Base-by-base conservation (phyloP, 1,140 invertebrate genomes). In the Acyrthosiphon pisum region DNA sequence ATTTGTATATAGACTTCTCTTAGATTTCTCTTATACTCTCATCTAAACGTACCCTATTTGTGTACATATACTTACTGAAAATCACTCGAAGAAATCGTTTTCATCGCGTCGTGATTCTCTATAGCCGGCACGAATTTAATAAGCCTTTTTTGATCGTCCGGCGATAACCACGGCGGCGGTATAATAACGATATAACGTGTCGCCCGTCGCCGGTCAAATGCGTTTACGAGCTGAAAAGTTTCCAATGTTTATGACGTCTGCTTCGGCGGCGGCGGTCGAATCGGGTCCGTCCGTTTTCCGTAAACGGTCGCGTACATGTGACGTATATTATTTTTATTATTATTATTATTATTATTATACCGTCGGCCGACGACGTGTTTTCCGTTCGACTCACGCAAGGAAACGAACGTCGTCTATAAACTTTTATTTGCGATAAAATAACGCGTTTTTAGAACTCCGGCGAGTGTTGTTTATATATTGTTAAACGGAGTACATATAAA, bases 271-370 rank as follows among this genome's bases (percentile, higher is more conserved):
- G 30, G 30, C 60, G 60, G 30, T 76, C 30, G 60, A n/a, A 76
- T 53, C 60, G 60, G 60, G 30, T n/a, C 30, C 60, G 30, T n/a
- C 60, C 60, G 60, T 35, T 76, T 76, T 76, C n/a, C 60, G 60
- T n/a, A 76, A 76, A 76, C 4, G 60, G 60, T 41, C 41, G 11
- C 9, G 56, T 56, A 60, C 56, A 60, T n/a, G 60, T 76, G 60
- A 76, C 60, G 60, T 76, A 76, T 76, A 76, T 76, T 76, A 35
- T 76, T 76, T 20, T 46, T 56, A 60, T 60, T 60, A 60, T 60
- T 60, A 60, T 60, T 60, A 76, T 76, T n/a, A 68, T 68, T 68
- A 76, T 76, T 76, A 76, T 35, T n/a, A 76, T 76, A 76, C 60
- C 60, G n/a, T 76, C n/a, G n/a, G n/a, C 60, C 30, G n/a, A 76